Evolutionary conservation across 2,113 vertebrate genomes (phyloP).

Genomic region (Scalopus aquaticus): DNA sequence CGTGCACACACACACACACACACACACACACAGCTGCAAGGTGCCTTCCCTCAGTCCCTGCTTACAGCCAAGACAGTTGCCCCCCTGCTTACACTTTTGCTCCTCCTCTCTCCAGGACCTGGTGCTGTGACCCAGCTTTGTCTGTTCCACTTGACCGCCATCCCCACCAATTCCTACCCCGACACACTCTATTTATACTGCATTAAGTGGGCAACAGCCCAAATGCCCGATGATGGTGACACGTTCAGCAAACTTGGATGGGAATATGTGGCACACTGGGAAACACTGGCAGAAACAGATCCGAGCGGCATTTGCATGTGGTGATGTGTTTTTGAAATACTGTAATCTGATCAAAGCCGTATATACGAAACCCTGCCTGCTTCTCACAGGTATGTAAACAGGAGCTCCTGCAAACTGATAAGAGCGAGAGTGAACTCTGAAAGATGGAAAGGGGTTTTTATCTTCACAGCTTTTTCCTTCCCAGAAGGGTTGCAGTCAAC

Average conservation of each 20-base stretch:
- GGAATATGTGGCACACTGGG: not conserved
- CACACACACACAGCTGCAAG: not conserved
- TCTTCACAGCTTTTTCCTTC: not conserved
- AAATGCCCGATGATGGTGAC: not conserved
- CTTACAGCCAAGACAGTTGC: not conserved
- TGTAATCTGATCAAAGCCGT: constrained; percentile 20
- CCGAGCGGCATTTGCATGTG: not conserved
- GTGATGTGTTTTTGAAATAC: not conserved
- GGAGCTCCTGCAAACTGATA: not conserved
- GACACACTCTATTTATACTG: not conserved
- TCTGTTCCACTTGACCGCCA: constrained; percentile 35
- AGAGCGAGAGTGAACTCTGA: not conserved
- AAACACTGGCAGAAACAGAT: not conserved
- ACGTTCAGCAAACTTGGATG: not conserved
- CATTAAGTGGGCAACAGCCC: not conserved
- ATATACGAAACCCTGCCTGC: not conserved
- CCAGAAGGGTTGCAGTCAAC: not conserved
- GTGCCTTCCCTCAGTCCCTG: not conserved
- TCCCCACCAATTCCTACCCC: not conserved
- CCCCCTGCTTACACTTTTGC: not conserved
- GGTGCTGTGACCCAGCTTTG: not conserved
- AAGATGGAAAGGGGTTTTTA: not conserved
- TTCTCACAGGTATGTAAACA: not conserved
- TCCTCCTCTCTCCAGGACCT: not conserved
- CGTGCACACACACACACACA: too few relatives aligned